Percentiles rank a stretch among this genome's conserved stretches.
Evolutionary conservation across 37 sponge, comb jelly and placozoan genomes (phyloP).

Genomic region (Haliclona indistincta): DNA sequence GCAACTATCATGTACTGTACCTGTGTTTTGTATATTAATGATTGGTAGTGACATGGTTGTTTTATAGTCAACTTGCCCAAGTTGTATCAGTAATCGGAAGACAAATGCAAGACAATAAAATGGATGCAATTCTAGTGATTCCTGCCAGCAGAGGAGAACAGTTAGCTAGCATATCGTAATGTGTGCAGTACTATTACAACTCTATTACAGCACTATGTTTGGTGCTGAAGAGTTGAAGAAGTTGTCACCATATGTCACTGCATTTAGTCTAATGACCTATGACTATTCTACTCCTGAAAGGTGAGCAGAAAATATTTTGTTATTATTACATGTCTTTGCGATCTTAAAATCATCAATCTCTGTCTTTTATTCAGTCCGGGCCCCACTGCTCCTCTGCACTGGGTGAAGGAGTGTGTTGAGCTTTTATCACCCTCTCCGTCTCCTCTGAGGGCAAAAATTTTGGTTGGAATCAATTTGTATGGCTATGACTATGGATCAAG

Average conservation of each 20-base stretch:
- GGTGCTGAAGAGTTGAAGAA: constrained; percentile 74
- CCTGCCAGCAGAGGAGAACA: constrained; percentile 63
- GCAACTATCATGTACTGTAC: neutral
- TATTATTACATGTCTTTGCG: neutral
- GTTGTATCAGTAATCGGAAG: constrained; percentile 48
- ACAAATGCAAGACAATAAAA: constrained; percentile 26
- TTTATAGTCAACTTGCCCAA: constrained; percentile 64
- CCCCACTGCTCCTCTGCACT: constrained; percentile 81
- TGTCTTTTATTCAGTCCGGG: constrained; percentile 59
- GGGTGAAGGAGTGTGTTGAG: constrained; percentile 79
- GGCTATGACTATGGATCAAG: constrained; percentile 80
- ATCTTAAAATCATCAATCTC: neutral
- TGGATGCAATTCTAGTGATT: constrained; percentile 79
- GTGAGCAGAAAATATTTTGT: constrained; percentile 9
- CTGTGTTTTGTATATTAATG: neutral
- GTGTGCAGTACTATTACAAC: neutral
- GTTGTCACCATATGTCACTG: constrained; percentile 79
- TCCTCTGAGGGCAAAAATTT: constrained; percentile 74
- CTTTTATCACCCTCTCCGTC: constrained; percentile 58
- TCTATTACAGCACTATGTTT: constrained; percentile 57
- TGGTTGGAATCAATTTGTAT: constrained; percentile 96
- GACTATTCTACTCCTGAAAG: constrained; percentile 81
- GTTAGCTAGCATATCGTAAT: neutral
- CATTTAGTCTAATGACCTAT: constrained; percentile 95
- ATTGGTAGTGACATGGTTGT: neutral